Base-by-base conservation (phyloP, 1,140 invertebrate genomes). In the Platyscapa corneri region DNA sequence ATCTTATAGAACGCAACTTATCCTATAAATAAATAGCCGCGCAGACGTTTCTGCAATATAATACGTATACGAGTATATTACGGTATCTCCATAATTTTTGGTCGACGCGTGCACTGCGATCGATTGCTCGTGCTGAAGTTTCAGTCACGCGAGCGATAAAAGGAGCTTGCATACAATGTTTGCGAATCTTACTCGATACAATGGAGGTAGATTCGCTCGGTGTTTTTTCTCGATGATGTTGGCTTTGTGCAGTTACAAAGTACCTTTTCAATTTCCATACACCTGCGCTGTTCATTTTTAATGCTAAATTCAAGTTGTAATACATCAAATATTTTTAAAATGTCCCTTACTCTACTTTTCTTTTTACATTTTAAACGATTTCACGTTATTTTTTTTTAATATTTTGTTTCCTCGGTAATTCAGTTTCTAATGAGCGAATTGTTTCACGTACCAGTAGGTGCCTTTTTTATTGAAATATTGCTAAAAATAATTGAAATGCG, bases 81-180 rank as follows among this genome's bases (percentile, higher is more conserved):
- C 34, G n/a, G 53, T 49, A 23, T 60, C 12, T 46, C 42, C 30
- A 12, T 76, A 74, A 56, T 75, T 83, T 75, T 64, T 14, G 53
- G 49, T 6, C 37, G 37, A 37, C 72, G n/a, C 37, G 56, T 46
- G 30, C 53, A 14, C 30, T 30, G 56, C 34, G 83, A 70, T 84
- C 75, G 75, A 84, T 78, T 30, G 23, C 14, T 39, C 3, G 27
- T 23, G 49, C 0, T 39, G 49, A 78, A 85, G 49, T 80, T 80
- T 80, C 65, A 80, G 83, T 80, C 83, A 80, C 83, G 83, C 83
- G 34, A 85, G n/a, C 32, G 20, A 67, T 79, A 79, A 79, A 78
- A 60, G 42, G n/a, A 79, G 37, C n/a, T 76, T 78, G 74, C 37
- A 49, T 39, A 37, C 60, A 60, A 75, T 76, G 72, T 49, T n/a